Evolutionary conservation across 2,888 invertebrate species (phyloP), one percentile per base, ranked within the genome.

Genomic region (Monoplex corrugatus): DNA sequence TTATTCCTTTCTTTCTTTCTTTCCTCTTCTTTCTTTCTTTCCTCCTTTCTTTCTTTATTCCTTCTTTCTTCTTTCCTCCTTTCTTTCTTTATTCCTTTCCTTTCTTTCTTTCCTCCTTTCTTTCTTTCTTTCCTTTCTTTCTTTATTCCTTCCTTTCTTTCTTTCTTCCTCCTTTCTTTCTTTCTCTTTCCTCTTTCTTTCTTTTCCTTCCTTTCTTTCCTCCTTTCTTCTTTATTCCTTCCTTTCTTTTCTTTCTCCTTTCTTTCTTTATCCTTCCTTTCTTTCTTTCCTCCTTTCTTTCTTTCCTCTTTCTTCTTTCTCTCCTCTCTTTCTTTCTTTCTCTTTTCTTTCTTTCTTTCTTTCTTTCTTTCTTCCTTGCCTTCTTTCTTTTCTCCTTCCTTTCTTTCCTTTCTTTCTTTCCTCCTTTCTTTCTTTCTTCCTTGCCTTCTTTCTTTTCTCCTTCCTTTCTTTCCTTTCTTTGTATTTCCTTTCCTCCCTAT

Each of bases 81-180:
- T 44, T 82, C 5, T 82, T 44, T 82, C n/a, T 82, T 44, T 82
- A 5, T 44, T 44, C 44, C n/a, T 82, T 44, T 82, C 35, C 82
- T 82, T 6, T 44, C 82, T 44, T 10, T 44, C n/a, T 44, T n/a
- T 44, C 44, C 44, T 6, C 44, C 82, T 44, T 1, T 80, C 78
- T 80, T 2, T 80, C 78, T 80, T 10, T 80, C 78, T 80, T 10
- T 80, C 78, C 40, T 80, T 40, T 80, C 40, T 80, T 10, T 44
- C 44, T 82, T 44, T 82, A 5, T 82, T 44, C 44, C n/a, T 82
- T 44, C n/a, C 82, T 44, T n/a, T 44, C 44, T 44, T n/a, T 82
- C 44, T 82, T 44, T 82, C 82, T 35, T 44, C 44, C n/a, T 32
- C n/a, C 44, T 44, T 32, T 43, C 43, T 43, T n/a, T 45, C 19